Evolutionary conservation across 2,113 vertebrate species (phyloP).

Genomic region (Oreochromis tanganicae): DNA sequence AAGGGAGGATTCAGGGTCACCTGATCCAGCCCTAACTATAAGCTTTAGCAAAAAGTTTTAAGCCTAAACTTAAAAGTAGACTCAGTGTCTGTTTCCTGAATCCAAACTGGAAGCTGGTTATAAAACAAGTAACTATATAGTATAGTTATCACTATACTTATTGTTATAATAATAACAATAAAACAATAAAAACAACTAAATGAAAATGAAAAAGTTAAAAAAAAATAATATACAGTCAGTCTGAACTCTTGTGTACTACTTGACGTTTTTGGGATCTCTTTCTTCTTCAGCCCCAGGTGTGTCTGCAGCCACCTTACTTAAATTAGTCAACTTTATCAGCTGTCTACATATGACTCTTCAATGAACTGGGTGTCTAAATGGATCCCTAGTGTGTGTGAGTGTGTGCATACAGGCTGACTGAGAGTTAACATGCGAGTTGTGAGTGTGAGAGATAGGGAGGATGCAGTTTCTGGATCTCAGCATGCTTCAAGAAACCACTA

Average conservation of each 20-base stretch:
- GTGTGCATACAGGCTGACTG: neutral
- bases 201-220: neutral
- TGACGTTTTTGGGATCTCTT: neutral
- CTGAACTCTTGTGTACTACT: neutral
- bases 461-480: constrained; percentile 25
- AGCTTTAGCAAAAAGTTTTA: neutral
- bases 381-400: neutral
- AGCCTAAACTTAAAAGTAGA: neutral
- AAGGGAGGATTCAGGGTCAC: neutral
- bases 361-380: neutral
- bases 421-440: neutral
- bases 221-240: neutral
- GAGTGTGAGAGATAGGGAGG: neutral
- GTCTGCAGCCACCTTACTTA: neutral
- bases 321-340: neutral
- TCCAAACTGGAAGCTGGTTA: neutral
- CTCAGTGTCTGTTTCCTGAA: neutral
- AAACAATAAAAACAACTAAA: neutral
- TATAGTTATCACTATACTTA: neutral
- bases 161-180: neutral
- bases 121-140: neutral
- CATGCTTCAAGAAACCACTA: constrained; percentile 39
- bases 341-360: neutral
- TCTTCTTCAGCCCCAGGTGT: neutral
- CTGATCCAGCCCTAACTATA: neutral